Base-by-base conservation (phyloP, 2,888 invertebrate species). In the Phalera bucephala region DNA sequence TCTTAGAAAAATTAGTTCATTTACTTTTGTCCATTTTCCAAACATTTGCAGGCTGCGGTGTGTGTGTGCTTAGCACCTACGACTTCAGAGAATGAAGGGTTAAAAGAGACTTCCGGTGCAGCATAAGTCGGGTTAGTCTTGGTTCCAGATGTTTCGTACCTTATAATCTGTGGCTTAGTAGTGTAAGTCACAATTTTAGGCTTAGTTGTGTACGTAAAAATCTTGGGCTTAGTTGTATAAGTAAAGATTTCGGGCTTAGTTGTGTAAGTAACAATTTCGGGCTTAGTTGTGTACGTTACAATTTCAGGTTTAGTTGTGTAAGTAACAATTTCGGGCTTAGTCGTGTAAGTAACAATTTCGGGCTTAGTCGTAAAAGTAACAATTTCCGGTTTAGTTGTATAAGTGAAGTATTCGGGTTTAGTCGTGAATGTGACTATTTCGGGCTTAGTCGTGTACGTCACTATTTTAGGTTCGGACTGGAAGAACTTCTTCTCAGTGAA, bases 61-160 rank as follows among this genome's bases (percentile, higher is more conserved):
- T 88, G 89, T 1, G 63, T 64, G 33, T 89, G 88, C 11, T 65
- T 61, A 0, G 56, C 31, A 0, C 79, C 78, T 0, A 81, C 69
- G 0, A 81, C 36, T 5, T 79, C 80, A 0, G 78, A 52, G 22
- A 88, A 85, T 0, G 72, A 69, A 0, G 85, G 85, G 40, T 78
- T 84, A 27, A 72, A 79, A 0, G 80, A 69, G 0, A 79, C 80
- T n/a, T 83, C 80, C 15, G 84, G 86, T n/a, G n/a, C n/a, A n/a
- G n/a, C n/a, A n/a, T n/a, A n/a, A n/a, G n/a, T n/a, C 0, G 84
- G 85, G 42, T 81, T 84, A 0, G 72, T 79, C 0, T 77, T 80
- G 21, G 80, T 85, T 0, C 87, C 89, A 0, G 87, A 85, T 0
- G 88, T 85, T 42, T 87, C 83, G 32, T 84, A 85, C 0, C 72